Base-by-base conservation (phyloP, 2,797 vertebrate genomes). In the Brachyalestes nurse region DNA sequence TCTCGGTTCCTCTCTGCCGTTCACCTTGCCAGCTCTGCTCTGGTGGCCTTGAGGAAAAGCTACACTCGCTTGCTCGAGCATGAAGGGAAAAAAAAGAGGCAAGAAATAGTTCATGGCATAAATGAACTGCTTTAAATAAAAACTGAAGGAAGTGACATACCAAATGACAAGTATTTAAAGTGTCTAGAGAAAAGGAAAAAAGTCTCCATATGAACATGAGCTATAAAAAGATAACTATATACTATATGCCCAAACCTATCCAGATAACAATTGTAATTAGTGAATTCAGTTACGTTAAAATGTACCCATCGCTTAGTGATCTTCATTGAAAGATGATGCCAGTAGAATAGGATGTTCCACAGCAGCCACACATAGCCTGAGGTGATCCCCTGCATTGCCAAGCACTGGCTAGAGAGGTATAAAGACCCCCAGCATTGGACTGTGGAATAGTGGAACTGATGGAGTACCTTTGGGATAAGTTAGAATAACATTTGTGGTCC, bases 41-140 rank as follows among this genome's bases (percentile, higher is more conserved):
- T 85, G 81, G 84, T 86, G 91, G 88, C 89, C 90, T 92, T 88
- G 86, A 84, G 83, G 87, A 85, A 85, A 91, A 89, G 87, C 89
- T 86, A 83, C 79, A 83, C 76, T 75, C 53, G 70, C 64, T 67
- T 53, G 38, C 72, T 61, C 49, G 74, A 83, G 57, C 53, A 51
- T 64, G 40, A 57, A 55, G 61, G 21, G 12, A 28, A 21, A 21
- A 74, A 34, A 58, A 19, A 65, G n/a, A 81, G 66, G 72, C 47
- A 10, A 77, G 69, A 83, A 71, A 76, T 58, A 80, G 71, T 74
- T 82, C 81, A 83, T n/a, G 34, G 75, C 80, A 62, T 55, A 80
- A 72, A 79, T n/a, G 49, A 80, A 82, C 67, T 78, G 55, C 57
- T 79, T 81, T 64, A 81, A 80, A 77, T 82, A 75, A 77, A 84